phyloP scores from a whole-genome alignment of 2,797 vertebrate species.

The Delichon dasypus region DNA sequence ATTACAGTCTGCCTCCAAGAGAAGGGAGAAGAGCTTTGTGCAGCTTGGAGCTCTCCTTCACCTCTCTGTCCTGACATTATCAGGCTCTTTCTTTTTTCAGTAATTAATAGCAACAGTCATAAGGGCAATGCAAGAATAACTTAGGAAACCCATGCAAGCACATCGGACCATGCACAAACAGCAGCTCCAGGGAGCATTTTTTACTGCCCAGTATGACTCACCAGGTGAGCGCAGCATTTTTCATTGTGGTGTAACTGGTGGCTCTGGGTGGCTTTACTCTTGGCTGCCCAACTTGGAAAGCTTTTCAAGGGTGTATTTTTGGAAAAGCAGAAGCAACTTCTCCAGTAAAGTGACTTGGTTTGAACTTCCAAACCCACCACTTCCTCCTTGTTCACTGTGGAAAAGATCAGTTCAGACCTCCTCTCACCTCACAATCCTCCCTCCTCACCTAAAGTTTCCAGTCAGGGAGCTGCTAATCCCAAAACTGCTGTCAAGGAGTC shows the following conservation, averaged over 20 bases:
- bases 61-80: background rate
- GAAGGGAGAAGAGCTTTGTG: background rate
- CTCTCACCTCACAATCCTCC: background rate
- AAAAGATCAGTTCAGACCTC: background rate
- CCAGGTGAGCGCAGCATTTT: background rate
- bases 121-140: background rate
- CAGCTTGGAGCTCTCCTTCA: background rate
- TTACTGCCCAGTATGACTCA: background rate
- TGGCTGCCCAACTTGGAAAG: background rate
- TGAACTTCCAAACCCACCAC: background rate
- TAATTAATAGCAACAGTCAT: background rate
- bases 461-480: background rate
- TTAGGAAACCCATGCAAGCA: fast-evolving
- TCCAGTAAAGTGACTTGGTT: background rate
- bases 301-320: background rate
- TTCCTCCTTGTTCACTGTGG: background rate
- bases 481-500: background rate
- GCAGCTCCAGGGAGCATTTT: background rate
- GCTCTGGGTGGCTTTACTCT: background rate
- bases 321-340: background rate
- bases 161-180: background rate
- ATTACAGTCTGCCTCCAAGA: background rate
- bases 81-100: background rate
- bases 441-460: background rate
- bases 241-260: background rate